Conservation (phyloP, 2,797 vertebrate species). For the Taenioides sp. region DNA sequence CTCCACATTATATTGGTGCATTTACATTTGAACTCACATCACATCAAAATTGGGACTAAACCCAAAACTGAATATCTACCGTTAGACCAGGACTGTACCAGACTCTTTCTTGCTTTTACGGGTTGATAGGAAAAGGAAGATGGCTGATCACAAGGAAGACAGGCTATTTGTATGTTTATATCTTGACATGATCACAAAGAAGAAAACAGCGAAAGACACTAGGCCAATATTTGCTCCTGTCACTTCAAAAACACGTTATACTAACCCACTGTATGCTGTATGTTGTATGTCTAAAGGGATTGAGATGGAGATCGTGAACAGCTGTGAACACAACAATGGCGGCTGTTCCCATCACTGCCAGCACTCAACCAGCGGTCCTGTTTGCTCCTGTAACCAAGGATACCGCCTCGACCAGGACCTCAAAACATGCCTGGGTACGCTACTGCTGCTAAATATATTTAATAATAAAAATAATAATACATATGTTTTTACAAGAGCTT, state of each 20-base stretch:
- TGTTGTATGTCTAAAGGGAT: constrained; percentile 77
- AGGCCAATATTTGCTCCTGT: neutral
- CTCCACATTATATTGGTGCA: no score
- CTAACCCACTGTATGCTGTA: constrained; percentile 2
- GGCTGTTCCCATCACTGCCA: constrained; percentile 91
- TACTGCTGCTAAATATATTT: neutral
- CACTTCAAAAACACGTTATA: neutral
- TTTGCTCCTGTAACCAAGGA: constrained; percentile 87
- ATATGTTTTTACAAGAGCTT: neutral
- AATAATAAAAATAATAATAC: neutral
- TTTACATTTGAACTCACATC: no score
- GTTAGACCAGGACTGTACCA: no score
- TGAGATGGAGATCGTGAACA: constrained; percentile 97
- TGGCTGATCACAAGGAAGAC: no score
- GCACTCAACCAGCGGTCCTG: constrained; percentile 83
- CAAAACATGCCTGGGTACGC: constrained; percentile 87
- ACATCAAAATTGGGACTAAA: no score
- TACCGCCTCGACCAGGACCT: constrained; percentile 83
- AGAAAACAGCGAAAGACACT: no score
- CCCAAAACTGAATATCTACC: no score
- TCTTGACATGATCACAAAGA: no score
- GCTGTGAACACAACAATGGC: constrained; percentile 87
- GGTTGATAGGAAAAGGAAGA: no score
- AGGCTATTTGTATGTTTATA: no score
- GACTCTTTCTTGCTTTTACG: no score